Evolutionary conservation across 2,113 vertebrate species (phyloP), one percentile per base, ranked within the genome.

Genomic region (Poeciliopsis prolifica): DNA sequence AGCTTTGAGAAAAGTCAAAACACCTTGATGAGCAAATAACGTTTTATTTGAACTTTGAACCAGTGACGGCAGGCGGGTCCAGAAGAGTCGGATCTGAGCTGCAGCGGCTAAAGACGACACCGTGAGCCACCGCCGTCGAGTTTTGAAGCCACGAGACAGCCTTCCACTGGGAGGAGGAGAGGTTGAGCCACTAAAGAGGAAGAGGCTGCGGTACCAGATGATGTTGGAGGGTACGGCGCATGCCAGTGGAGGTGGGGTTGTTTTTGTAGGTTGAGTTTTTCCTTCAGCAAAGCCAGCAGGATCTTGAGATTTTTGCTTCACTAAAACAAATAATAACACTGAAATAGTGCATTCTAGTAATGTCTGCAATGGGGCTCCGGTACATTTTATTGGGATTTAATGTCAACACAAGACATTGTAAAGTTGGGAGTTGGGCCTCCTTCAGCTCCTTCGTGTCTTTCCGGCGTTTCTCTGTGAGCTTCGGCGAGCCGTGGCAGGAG

Each of bases 391-490:
- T 24, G 51, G 51, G 51, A n/a, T n/a, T n/a, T 58, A 10, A 58
- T 11, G 19, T 8, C 22, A 8, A 54, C 51, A 54, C 22, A 24
- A 54, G 22, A 19, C 15, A 48, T 48, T 48, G 14, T 48, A 5
- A 15, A 48, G 14, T 19, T 48, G 44, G 15, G 19, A 1, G 44
- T 19, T 30, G 3, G 0, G 12, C 42, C 33, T 65, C 62, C 22
- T 75, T 71, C 81, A 70, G 35, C 17, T 44, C 60, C 61, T 61
- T 68, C 44, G 11, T 68, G 67, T 79, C 51, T 51, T 75, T 40
- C 60, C 29, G 19, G 22, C 66, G 22, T 22, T 9, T 79, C 35
- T 62, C 37, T 29, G 26, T 29, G 51, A 81, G 73, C 65, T 64
- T 78, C 31, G 40, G 29, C 28, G 17, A 81, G 70, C 30, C 26